phyloP scores from a whole-genome alignment of 2,888 invertebrate genomes.

The Patella caerulea region DNA sequence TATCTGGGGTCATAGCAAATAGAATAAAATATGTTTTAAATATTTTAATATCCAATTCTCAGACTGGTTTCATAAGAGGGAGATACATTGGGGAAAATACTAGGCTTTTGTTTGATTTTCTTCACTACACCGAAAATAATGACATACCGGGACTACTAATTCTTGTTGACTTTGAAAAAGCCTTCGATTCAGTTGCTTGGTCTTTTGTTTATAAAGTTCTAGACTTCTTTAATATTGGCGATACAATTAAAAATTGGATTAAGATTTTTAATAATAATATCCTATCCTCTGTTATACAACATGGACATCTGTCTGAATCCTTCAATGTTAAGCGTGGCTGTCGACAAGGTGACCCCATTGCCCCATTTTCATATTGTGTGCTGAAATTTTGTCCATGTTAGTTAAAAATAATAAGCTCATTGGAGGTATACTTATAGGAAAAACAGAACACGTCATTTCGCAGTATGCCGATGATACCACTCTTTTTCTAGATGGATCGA shows the following conservation, averaged over 20 bases:
- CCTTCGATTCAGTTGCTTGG: neutral
- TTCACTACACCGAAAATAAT: neutral
- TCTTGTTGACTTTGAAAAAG: constrained; percentile 2
- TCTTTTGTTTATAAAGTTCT: neutral
- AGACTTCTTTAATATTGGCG: neutral
- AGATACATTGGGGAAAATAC: constrained; percentile 5
- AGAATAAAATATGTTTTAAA: constrained; percentile 9
- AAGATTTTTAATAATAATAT: neutral
- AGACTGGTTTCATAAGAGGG: neutral
- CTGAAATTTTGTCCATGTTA: neutral
- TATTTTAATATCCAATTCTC: neutral
- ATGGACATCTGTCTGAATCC: neutral
- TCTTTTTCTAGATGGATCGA: neutral
- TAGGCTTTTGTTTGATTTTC: neutral
- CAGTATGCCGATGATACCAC: neutral
- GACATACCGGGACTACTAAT: neutral
- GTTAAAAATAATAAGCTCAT: neutral
- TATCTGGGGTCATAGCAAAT: constrained; percentile 9
- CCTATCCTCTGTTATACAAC: neutral
- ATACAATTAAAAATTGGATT: neutral
- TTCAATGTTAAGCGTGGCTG: neutral
- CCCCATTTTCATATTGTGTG: neutral
- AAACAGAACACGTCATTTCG: neutral
- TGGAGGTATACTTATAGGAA: no score
- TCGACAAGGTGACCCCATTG: neutral